Conservation (phyloP, 2,797 vertebrate species). For the Bucorvus abyssinicus region DNA sequence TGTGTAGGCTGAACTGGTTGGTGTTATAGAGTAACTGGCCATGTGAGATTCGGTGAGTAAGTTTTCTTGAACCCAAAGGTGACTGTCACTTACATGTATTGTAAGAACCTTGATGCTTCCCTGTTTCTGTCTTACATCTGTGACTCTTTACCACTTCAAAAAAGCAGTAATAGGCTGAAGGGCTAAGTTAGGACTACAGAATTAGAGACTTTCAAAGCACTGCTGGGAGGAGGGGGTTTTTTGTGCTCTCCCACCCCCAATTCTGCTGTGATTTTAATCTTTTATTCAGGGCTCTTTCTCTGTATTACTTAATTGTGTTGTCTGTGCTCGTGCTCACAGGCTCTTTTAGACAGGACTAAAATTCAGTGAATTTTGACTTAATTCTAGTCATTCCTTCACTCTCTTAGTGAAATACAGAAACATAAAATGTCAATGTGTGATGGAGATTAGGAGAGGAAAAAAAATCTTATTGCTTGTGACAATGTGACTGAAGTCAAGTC, state of each 20-base stretch:
- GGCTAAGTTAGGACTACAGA: not conserved
- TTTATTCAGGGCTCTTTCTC: not conserved
- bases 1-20: not conserved
- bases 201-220: not conserved
- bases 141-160: not conserved
- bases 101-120: not conserved
- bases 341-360: not conserved
- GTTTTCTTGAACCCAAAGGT: not conserved
- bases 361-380: not conserved
- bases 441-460: not conserved
- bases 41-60: not conserved
- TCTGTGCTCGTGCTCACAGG: not conserved
- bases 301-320: not conserved
- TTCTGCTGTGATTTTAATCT: not conserved
- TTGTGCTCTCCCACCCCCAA: not conserved
- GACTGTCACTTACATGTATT: not conserved
- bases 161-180: not conserved
- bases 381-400: not conserved
- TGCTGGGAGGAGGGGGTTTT: not conserved
- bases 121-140: not conserved
- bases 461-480: conserved; percentile 20
- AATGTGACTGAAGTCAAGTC: not conserved
- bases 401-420: not conserved
- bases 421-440: not conserved
- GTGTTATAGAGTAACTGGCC: not conserved